phyloP scores from a whole-genome alignment of 2,888 invertebrate genomes.

The Stenotaenia linearis region DNA sequence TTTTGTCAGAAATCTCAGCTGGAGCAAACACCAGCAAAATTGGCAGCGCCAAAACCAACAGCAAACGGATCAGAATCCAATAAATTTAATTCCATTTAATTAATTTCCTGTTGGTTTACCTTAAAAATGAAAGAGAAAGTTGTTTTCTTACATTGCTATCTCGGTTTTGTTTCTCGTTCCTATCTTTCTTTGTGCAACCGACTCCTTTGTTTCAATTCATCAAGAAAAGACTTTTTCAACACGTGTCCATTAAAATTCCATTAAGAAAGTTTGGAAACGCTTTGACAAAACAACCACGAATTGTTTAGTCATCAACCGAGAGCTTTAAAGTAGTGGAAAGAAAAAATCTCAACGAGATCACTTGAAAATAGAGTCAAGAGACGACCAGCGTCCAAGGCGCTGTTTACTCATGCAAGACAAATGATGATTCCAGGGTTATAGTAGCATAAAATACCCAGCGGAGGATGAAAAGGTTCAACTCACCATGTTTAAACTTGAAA shows the following conservation, averaged over 20 bases:
- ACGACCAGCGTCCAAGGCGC: not conserved
- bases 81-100: too few species aligned
- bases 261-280: not conserved
- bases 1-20: not conserved
- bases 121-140: too few species aligned
- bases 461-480: not conserved
- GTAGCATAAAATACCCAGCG: not conserved
- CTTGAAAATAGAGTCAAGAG: not conserved
- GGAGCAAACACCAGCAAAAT: not conserved
- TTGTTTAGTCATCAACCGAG: not conserved
- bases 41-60: too few species aligned
- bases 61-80: too few species aligned
- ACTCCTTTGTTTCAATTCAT: not conserved
- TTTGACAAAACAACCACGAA: not conserved
- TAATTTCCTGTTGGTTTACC: too few species aligned
- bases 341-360: not conserved
- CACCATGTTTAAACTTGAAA: too few species aligned
- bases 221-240: not conserved
- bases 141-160: not conserved
- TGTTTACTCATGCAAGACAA: not conserved
- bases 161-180: not conserved
- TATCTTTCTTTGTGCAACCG: not conserved
- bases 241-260: not conserved
- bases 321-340: not conserved
- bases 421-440: not conserved